phyloP scores from a whole-genome alignment of 2,797 vertebrate genomes.

The Nasua narica region DNA sequence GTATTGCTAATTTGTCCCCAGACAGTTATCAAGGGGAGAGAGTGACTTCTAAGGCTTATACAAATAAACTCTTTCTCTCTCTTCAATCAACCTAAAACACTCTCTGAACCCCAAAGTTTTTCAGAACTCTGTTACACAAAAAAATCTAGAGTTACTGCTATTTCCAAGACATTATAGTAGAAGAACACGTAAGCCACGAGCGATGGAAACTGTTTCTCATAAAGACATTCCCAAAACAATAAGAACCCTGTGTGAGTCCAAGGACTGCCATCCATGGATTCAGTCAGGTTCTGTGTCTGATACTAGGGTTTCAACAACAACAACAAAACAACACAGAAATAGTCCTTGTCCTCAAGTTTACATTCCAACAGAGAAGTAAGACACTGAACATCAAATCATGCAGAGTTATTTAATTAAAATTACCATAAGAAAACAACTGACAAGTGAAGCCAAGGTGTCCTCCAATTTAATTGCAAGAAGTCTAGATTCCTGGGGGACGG shows the following conservation, averaged over 20 bases:
- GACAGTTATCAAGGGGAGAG: not conserved
- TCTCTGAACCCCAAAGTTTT: conserved; percentile 1
- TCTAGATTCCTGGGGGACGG: not conserved
- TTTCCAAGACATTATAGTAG: not conserved
- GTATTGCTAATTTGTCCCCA: not conserved
- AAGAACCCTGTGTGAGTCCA: not conserved
- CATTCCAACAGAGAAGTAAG: not conserved
- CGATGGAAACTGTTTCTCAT: not conserved
- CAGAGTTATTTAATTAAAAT: not conserved
- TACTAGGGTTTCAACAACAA: not conserved
- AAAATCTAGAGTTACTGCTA: not conserved
- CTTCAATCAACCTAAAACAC: conserved; percentile 1
- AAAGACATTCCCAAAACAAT: not conserved
- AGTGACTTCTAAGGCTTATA: not conserved
- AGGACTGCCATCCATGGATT: not conserved
- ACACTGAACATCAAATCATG: not conserved
- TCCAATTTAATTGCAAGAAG: not conserved
- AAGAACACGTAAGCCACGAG: not conserved
- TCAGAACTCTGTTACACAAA: not conserved
- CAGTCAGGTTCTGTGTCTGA: not conserved
- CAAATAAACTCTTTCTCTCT: not conserved
- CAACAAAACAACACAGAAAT: not conserved
- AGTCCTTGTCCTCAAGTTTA: not conserved
- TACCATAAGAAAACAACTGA: not conserved
- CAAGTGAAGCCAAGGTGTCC: not conserved